Percentiles rank a stretch among this genome's conserved stretches.
Conservation (phyloP, 2,113 vertebrate species). For the Hippoglossus stenolepis region DNA sequence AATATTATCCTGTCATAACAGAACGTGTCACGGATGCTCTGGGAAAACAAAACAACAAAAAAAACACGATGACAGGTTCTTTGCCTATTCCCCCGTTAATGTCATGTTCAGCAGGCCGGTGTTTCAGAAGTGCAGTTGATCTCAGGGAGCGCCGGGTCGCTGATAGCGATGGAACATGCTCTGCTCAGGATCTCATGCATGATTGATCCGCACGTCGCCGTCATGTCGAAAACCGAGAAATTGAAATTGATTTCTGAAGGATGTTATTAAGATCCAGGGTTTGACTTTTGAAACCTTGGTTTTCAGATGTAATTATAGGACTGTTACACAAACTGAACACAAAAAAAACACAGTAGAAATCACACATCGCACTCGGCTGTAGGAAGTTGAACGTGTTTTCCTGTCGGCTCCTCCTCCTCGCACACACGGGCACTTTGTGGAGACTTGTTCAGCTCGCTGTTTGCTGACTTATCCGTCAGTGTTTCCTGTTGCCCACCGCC, state of each 20-base stretch:
- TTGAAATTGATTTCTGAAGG: conserved; percentile 76
- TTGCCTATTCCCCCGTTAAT: background rate
- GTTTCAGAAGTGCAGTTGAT: conserved; percentile 13
- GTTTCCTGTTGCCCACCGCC: background rate
- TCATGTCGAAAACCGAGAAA: conserved; percentile 60
- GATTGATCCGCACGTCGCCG: conserved; percentile 50
- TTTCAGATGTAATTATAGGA: conserved; percentile 61
- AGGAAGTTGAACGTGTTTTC: too few relatives aligned
- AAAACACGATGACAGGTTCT: background rate
- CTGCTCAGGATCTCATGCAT: conserved; percentile 28
- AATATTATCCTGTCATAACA: background rate
- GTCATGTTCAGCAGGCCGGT: background rate
- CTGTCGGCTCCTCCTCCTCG: too few relatives aligned
- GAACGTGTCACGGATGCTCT: background rate
- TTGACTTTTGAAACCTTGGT: conserved; percentile 41
- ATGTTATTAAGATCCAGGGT: conserved; percentile 65
- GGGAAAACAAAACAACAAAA: conserved; percentile 4
- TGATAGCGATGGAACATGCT: conserved; percentile 29
- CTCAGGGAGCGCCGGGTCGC: background rate
- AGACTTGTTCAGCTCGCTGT: background rate
- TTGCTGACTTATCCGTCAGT: background rate
- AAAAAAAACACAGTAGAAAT: background rate
- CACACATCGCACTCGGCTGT: background rate
- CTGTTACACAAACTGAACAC: conserved; percentile 6
- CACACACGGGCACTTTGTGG: too few relatives aligned